Conservation (phyloP, 2,888 invertebrate genomes). For the Platycnemis pennipes region DNA sequence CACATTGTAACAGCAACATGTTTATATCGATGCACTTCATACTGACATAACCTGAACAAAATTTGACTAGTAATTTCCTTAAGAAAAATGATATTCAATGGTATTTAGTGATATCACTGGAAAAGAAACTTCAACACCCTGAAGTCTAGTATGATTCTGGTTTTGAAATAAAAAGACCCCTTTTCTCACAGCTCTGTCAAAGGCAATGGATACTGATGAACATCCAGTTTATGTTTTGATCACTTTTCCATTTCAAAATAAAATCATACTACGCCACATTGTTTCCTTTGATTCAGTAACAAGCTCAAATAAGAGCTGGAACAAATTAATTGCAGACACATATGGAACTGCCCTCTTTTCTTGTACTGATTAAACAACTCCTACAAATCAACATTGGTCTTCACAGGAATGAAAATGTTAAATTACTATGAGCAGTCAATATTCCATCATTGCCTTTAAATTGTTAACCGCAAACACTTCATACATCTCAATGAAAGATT, state of each 20-base stretch:
- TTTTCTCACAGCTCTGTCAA: background rate
- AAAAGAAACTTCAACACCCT: background rate
- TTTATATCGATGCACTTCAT: background rate
- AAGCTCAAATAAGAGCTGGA: background rate
- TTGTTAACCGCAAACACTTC: too few relatives aligned
- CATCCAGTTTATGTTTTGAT: background rate
- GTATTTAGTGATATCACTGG: background rate
- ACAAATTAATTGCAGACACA: background rate
- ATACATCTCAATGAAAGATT: background rate
- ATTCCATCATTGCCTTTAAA: too few relatives aligned
- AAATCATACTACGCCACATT: background rate
- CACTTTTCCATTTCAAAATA: background rate
- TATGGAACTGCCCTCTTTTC: too few relatives aligned
- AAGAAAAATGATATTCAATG: background rate
- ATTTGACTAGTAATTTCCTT: background rate
- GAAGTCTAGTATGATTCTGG: background rate
- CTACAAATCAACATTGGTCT: too few relatives aligned
- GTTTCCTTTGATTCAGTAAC: background rate
- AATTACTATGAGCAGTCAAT: too few relatives aligned
- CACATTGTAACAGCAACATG: background rate
- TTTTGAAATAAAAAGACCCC: background rate
- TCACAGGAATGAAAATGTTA: too few relatives aligned
- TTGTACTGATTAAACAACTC: too few relatives aligned
- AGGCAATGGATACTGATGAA: constrained; percentile 12
- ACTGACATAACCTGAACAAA: background rate